These are phyloP conservation scores for Lycocorax pyrrhopterus DNA, from an alignment of 2,113 vertebrate species.

Conservation along the genomic window DNA sequence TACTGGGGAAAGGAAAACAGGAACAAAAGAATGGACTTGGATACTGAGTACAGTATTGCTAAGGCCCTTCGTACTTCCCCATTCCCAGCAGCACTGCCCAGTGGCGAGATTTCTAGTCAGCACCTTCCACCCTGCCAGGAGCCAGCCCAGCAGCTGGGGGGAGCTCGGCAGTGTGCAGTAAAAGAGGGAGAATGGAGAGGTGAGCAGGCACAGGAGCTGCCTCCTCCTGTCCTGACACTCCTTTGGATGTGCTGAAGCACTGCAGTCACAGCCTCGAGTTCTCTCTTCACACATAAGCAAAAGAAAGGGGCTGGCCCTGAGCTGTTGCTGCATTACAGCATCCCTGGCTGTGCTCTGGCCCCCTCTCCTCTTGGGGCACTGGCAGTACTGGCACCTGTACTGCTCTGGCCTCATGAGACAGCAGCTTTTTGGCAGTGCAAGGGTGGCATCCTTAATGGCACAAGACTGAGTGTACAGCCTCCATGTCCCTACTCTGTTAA, in stretches of 20 bases:
- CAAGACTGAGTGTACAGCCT: not conserved
- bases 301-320: fast-evolving
- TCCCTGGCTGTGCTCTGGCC: not conserved
- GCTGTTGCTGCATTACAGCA: not conserved
- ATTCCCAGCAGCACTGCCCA: not conserved
- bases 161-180: not conserved
- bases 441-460: not conserved
- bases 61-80: not conserved
- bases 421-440: not conserved
- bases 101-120: not conserved
- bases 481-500: not conserved
- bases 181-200: not conserved
- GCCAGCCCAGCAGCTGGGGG: not conserved
- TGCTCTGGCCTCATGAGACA: not conserved
- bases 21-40: not conserved
- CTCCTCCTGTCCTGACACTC: not conserved
- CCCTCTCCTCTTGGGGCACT: not conserved
- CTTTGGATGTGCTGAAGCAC: not conserved
- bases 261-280: not conserved
- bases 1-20: not conserved
- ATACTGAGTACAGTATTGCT: not conserved
- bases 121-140: not conserved
- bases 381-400: not conserved
- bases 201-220: not conserved
- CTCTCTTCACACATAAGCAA: not conserved